Evolutionary conservation across 2,797 vertebrate species (phyloP), one percentile per base, ranked within the genome.

Genomic region (Lacerta agilis): DNA sequence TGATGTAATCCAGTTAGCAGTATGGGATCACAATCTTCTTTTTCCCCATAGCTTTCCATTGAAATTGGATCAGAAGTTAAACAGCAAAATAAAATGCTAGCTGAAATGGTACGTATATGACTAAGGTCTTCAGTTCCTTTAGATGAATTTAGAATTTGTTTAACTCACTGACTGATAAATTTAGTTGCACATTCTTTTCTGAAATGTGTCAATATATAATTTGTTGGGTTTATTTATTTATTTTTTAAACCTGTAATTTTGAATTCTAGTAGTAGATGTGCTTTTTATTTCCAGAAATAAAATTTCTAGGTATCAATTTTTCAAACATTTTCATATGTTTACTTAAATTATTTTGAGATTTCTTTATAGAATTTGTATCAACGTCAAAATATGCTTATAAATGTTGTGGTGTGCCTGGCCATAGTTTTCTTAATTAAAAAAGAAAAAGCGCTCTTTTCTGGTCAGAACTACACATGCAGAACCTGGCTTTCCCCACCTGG

Each of bases 11-110:
- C 61, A 36, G 25, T 64, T 89, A 27, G 17, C 55, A n/a, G 33
- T 85, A 10, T 43, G 9, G 25, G 17, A 89, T 38, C 5, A 25
- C 38, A 13, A 18, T 79, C 6, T 4, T 10, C 8, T 55, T 90
- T 87, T 91, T 91, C 9, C 17, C 69, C 38, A 90, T 94, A 99
- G 99, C 97, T 99, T 92, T 96, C 98, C 5, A 99, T 99, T 94
- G 99, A 99, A 94, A 99, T 99, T 83, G 99, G 99, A 92, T 98
- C 98, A 82, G 99, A 99, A 97, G 98, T 99, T 71, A 99, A 98
- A 95, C 95, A 96, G 90, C 99, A 99, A 76, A 99, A 99, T 95
- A 98, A 97, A 94, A 95, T 99, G 93, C 93, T 99, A 93, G 92
- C 96, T 2, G 98, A 98, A 25, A 99, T 99, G 98, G 99, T 99